Base-by-base conservation (phyloP, 2,113 vertebrate species). In the Diadophis punctatus region DNA sequence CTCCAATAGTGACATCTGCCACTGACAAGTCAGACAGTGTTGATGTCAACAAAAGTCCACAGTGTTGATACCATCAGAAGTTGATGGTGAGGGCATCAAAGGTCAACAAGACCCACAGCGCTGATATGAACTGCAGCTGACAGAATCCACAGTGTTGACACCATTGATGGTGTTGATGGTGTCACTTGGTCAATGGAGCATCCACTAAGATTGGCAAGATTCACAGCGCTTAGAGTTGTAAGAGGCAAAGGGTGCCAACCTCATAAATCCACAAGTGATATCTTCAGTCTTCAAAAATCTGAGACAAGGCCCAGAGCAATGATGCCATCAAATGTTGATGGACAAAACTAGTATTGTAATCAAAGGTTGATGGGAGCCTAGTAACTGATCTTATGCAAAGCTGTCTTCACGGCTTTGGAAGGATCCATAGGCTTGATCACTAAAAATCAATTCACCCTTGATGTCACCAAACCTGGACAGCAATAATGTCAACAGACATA, bases 131-230 rank as follows among this genome's bases (percentile, higher is more conserved):
- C 74, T 63, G 92, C 52, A 91, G 80, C 87, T 52, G 87, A 91
- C 51, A 88, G 63, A 89, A 80, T 93, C 93, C 93, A 93, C 90
- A 93, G 93, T 91, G 87, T 89, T 91, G 90, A 91, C 74, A 91
- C 91, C 93, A 84, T 22, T 90, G 55, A 46, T 68, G 87, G 84
- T 56, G 90, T 51, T 20, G 27, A 90, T 48, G 56, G 90, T 91
- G 51, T 86, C 39, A 85, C 56, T 86, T 90, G 74, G 53, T 90
- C 88, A 52, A 60, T 90, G 74, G 88, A 63, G 91, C 85, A 25
- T 92, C 60, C 63, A 88, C 25, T 52, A n/a, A 46, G n/a, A 22
- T 49, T 86, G 91, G 63, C 85, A 87, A 88, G 48, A 52, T 58
- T 92, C 91, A 90, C 58, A 87, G 88, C 58, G 58, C 84, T 87